Percentiles rank a stretch among this genome's conserved stretches.
Evolutionary conservation across 2,113 vertebrate species (phyloP).

Genomic region (Genyomyrus donnyi): DNA sequence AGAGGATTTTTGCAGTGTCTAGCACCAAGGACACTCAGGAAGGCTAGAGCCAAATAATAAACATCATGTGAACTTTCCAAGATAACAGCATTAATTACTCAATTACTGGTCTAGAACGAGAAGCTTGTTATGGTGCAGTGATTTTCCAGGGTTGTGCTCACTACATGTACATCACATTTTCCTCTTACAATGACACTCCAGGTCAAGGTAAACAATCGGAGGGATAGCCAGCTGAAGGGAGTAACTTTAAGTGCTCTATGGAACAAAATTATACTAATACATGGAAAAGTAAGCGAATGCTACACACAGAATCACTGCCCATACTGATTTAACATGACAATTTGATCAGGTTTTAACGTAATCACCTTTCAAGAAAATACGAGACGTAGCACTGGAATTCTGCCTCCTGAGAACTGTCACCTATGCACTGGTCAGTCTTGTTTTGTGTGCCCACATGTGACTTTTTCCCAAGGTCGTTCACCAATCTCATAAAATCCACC

Average conservation of each 20-base stretch:
- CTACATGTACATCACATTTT: not conserved
- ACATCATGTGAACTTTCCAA: not conserved
- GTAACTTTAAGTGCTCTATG: not conserved
- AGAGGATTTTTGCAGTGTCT: conserved; percentile 30
- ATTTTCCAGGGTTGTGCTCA: conserved; percentile 12
- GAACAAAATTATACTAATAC: not conserved
- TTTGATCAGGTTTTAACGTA: not conserved
- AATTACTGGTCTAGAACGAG: not conserved
- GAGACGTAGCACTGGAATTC: not conserved
- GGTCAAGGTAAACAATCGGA: not conserved
- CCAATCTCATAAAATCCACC: not conserved
- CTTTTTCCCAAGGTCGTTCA: conserved; percentile 7
- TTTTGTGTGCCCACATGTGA: not conserved
- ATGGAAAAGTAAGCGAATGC: not conserved
- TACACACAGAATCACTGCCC: not conserved
- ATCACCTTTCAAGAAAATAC: not conserved
- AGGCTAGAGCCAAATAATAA: not conserved
- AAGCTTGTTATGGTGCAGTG: not conserved
- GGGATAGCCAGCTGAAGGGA: not conserved
- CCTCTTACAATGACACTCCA: not conserved
- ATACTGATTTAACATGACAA: not conserved
- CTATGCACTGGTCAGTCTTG: not conserved
- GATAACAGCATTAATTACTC: conserved; percentile 2
- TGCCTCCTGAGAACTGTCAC: not conserved
- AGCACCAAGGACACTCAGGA: conserved; percentile 18